A percentile compares a stretch with the other conserved stretches of the same genome.
Evolutionary conservation across 2,888 invertebrate species (phyloP).

Genomic region (Tolmerus cingulatus): DNA sequence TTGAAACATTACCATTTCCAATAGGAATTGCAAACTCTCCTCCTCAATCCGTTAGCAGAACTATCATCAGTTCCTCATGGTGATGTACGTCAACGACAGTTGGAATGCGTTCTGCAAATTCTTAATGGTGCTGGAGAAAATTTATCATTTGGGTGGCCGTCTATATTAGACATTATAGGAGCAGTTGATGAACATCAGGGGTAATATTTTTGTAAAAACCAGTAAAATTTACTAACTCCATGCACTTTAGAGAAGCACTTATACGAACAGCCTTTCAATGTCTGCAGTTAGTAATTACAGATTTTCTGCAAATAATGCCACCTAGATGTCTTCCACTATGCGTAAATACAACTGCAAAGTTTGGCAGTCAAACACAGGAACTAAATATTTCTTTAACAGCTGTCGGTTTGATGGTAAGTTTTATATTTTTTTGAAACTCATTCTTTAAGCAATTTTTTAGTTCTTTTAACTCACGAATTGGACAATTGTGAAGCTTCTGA

Average conservation of each 20-base stretch:
- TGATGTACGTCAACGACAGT: constrained; percentile 92
- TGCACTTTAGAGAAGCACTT: constrained; percentile 76
- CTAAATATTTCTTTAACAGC: constrained; percentile 97
- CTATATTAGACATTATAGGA: constrained; percentile 93
- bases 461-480: no score
- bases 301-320: constrained; percentile 91
- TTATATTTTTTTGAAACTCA: background rate
- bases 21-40: constrained; percentile 81
- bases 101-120: constrained; percentile 92
- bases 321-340: constrained; percentile 89
- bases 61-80: constrained; percentile 88
- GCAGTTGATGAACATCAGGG: constrained; percentile 93
- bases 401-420: constrained; percentile 89
- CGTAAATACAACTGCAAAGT: constrained; percentile 92
- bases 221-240: background rate
- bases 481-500: no score
- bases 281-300: constrained; percentile 92
- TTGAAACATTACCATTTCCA: constrained; percentile 41
- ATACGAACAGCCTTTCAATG: constrained; percentile 96
- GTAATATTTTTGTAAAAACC: constrained; percentile 62
- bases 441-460: no score
- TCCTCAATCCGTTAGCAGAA: constrained; percentile 90
- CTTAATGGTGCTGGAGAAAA: constrained; percentile 93
- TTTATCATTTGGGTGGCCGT: constrained; percentile 93
- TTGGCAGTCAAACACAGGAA: constrained; percentile 95